Evolutionary conservation across 2,113 vertebrate genomes (phyloP), one percentile per base, ranked within the genome.

Genomic region (Brevimyrus niger): DNA sequence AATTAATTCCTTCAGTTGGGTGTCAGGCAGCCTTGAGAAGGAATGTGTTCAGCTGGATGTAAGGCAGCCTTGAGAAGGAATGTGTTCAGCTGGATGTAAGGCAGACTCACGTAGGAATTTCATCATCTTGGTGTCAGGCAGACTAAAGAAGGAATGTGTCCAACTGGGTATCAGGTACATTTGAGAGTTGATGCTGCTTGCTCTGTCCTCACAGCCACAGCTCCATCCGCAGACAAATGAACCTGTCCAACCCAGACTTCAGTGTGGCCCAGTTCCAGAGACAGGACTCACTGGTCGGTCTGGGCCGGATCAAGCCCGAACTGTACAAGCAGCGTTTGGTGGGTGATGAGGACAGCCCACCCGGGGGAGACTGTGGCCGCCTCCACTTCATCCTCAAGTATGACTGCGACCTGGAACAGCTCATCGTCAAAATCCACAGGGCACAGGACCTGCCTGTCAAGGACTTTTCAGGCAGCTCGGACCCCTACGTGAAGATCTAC

Each of bases 401-500:
- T 31, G 98, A 99, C 92, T 99, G 98, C 89, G 98, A 99, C 91
- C 93, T 99, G 90, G 98, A 99, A 93, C 98, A 99, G 94, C 97
- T 99, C 91, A 98, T 99, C 0, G 98, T 99, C 92, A 99, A 99
- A 94, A 98, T 99, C 92, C 98, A 99, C 95, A 97, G 97, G 94
- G 98, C 98, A 87, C 95, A 97, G 93, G 97, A 98, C 91, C 94
- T 99, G 91, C 98, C 98, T 0, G 98, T 98, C 58, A 99, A 99
- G 95, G 98, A 99, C 95, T 99, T 99, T 94, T 98, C 98, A 86
- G 98, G 98, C 87, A 99, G 98, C 9, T 99, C 98, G 7, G 98
- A 99, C 92, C 98, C 98, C 0, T 99, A 99, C 0, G 98, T 99
- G 89, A 99, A 99, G 95, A 99, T 99, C 92, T 99, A 99, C 92